Base-by-base conservation (phyloP, 53 echinoderm and acorn worm genomes). In the Hippasteria phrygiana region DNA sequence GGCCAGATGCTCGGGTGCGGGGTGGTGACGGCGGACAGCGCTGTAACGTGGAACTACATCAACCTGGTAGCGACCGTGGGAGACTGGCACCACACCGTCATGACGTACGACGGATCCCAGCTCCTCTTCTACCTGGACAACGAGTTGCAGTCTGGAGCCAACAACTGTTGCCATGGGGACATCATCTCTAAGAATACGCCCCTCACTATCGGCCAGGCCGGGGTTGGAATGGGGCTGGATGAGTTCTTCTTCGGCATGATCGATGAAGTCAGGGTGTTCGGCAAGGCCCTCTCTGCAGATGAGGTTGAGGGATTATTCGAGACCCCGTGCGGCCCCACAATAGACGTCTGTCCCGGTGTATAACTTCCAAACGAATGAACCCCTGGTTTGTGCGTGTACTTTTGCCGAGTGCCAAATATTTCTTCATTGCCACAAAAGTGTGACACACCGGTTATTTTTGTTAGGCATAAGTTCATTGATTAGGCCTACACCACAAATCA, bases 121-220 rank as follows among this genome's bases (percentile, higher is more conserved):
- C 73, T 93, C 34, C 43, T 42, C 1, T 94, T 56, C 41, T 94
- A 92, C 67, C 77, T 92, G 20, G 76, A 94, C 85, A 87, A 87
- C 38, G 59, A 65, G 35, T 8, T 35, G 26, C 89, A 91, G 51
- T 45, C 29, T 3, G 92, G 92, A 27, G 35, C 70, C 28, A 29
- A 79, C 17, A 24, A 27, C 33, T 94, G 94, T 51, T 94, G 94
- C 51, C 65, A 73, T 3, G 94, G 94, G 27, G 54, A 87, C 24
- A 92, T 94, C 28, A 74, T 90, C 10, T 47, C 74, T 3, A 76
- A 73, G 55, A 29, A 90, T 33, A 92, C 76, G 29, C 90, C 92
- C 1, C 74, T 94, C 17, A 92, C 92, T 7, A 94, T 94, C 37
- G 94, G 94, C 8, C 94, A 94, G 63, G 90, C 92, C 17, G 94